Percentiles rank a stretch among this genome's conserved stretches.
phyloP scores from a whole-genome alignment of 2,113 vertebrate genomes.

The Gorsachius goisagi region DNA sequence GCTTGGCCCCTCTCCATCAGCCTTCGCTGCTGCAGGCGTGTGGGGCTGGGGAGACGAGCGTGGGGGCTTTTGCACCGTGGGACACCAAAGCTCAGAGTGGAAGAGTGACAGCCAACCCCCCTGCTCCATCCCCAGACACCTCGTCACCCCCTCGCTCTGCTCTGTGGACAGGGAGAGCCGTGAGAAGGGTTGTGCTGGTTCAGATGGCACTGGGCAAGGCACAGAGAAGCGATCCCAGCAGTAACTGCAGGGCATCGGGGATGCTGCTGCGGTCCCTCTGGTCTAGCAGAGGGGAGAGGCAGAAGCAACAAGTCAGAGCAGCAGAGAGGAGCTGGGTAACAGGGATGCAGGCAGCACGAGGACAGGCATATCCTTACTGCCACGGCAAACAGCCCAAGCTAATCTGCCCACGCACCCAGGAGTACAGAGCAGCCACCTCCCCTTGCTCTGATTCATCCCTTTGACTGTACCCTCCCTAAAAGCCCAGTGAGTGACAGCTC shows the following conservation, averaged over 20 bases:
- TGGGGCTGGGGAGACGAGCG: not conserved
- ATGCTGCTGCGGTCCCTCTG: not conserved
- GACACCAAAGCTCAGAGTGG: not conserved
- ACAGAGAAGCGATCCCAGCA: accelerated
- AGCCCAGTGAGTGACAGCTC: not conserved
- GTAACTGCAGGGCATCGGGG: not conserved
- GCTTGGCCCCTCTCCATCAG: slow-evolving; percentile 64
- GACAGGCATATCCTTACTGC: not conserved
- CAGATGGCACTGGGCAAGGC: not conserved
- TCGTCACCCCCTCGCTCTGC: not conserved
- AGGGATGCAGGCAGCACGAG: not conserved
- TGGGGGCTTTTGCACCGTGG: accelerated
- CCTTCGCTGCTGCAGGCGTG: not conserved
- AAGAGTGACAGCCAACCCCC: not conserved
- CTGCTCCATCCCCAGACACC: not conserved
- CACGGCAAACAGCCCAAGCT: accelerated
- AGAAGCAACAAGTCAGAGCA: not conserved
- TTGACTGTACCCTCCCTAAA: accelerated
- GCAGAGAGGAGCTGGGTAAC: not conserved
- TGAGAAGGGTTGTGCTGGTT: not conserved
- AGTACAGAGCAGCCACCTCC: not conserved
- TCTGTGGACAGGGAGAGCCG: not conserved
- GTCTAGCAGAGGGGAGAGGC: not conserved
- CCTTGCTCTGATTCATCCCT: not conserved
- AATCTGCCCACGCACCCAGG: not conserved